Conservation (phyloP, 2,888 invertebrate genomes). For the Ametastegia equiseti region DNA sequence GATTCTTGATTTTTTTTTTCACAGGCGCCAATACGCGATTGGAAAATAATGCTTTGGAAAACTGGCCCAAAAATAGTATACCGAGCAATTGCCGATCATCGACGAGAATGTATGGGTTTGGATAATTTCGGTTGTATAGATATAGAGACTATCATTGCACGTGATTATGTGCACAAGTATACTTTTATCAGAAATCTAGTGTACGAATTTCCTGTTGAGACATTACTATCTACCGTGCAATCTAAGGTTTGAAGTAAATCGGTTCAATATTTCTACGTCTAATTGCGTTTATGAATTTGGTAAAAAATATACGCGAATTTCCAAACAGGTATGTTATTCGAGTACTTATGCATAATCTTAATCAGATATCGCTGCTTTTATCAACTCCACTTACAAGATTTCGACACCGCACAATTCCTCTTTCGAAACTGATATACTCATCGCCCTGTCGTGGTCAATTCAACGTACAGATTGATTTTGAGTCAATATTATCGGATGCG, state of each 20-base stretch:
- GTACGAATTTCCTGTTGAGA: not conserved
- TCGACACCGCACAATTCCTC: not conserved
- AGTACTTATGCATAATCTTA: not conserved
- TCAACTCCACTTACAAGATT: not conserved
- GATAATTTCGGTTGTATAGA: not conserved
- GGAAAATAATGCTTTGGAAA: not conserved
- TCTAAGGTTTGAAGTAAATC: not conserved
- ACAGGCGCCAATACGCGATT: not conserved
- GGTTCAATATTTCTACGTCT: not conserved
- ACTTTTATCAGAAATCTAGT: not conserved
- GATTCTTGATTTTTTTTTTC: not conserved
- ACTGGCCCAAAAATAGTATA: not conserved
- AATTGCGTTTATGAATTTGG: not conserved
- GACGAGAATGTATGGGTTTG: not conserved
- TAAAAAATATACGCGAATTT: not conserved
- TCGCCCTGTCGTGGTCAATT: not conserved
- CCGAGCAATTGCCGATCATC: not conserved
- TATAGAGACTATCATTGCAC: not conserved
- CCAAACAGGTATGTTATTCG: not conserved
- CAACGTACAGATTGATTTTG: not conserved
- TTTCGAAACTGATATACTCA: not conserved
- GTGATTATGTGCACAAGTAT: not conserved
- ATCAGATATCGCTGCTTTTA: conserved; percentile 7
- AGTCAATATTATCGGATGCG: too few species aligned
- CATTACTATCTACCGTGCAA: not conserved